Conservation (phyloP, 1,140 invertebrate species). For the Helicoverpa armigera region DNA sequence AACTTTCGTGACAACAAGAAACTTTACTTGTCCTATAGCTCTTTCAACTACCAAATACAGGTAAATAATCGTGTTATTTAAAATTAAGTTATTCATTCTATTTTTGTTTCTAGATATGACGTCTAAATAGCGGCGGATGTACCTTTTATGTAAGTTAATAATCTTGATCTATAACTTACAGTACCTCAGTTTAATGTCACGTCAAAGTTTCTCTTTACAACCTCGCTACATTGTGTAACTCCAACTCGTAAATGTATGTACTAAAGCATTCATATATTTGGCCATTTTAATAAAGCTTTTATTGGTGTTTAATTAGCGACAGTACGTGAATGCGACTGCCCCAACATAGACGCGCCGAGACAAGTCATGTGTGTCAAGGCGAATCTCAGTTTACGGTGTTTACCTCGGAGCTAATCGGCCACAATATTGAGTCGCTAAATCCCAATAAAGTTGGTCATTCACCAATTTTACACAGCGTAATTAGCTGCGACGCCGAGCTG, state of each 20-base stretch:
- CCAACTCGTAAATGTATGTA: constrained; percentile 42
- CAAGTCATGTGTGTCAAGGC: constrained; percentile 75
- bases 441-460: constrained; percentile 66
- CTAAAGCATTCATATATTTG: constrained; percentile 50
- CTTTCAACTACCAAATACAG: too few species aligned
- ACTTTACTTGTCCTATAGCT: too few species aligned
- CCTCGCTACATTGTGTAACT: constrained; percentile 52
- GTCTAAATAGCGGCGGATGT: neutral
- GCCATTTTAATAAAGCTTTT: constrained; percentile 70
- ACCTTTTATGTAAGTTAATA: neutral
- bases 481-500: constrained; percentile 57
- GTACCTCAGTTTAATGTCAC: constrained; percentile 6
- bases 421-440: constrained; percentile 65
- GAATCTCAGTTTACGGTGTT: constrained; percentile 64
- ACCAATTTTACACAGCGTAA: constrained; percentile 75
- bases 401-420: constrained; percentile 56
- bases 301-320: constrained; percentile 69
- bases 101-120: too few species aligned
- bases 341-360: constrained; percentile 54
- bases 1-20: too few species aligned
- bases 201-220: constrained; percentile 58
- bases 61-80: too few species aligned
- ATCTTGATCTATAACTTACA: constrained; percentile 19
- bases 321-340: constrained; percentile 57
- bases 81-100: too few species aligned